phyloP scores from a whole-genome alignment of 2,113 vertebrate species.

The Glaucidium brasilianum region DNA sequence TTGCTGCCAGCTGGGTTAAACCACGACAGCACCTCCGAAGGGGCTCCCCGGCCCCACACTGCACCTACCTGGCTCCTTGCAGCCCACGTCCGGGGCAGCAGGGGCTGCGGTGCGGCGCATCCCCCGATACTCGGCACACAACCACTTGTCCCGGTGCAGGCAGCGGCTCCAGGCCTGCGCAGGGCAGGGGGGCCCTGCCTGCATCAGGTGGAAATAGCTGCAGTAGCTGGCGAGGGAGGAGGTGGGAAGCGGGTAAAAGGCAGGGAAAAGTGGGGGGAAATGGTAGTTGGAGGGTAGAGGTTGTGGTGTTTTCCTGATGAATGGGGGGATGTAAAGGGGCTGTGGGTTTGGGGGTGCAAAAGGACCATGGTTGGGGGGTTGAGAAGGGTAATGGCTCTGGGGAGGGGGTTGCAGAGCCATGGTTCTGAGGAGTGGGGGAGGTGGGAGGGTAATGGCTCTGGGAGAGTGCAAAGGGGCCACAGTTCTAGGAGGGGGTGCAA shows the following conservation, averaged over 20 bases:
- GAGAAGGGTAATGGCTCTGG: background rate
- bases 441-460: background rate
- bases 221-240: constrained; percentile 71
- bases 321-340: background rate
- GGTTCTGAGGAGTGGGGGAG: no score
- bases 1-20: no score
- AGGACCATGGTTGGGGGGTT: background rate
- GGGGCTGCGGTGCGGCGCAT: constrained; percentile 52
- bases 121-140: constrained; percentile 79
- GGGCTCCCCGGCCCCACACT: no score
- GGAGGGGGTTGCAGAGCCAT: no score
- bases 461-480: no score
- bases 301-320: background rate
- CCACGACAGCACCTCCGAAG: background rate
- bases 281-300: background rate
- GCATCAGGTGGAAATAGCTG: constrained; percentile 79
- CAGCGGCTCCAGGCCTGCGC: constrained; percentile 75
- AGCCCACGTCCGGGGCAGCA: constrained; percentile 78
- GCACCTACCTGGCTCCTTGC: constrained; percentile 72
- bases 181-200: constrained; percentile 71
- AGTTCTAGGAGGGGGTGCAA: background rate
- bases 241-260: background rate
- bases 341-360: background rate
- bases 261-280: background rate
- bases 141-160: constrained; percentile 68